A percentile compares a stretch with the other conserved stretches of the same genome.
Conservation (phyloP, 2,888 invertebrate species). For the Teleogryllus oceanicus region DNA sequence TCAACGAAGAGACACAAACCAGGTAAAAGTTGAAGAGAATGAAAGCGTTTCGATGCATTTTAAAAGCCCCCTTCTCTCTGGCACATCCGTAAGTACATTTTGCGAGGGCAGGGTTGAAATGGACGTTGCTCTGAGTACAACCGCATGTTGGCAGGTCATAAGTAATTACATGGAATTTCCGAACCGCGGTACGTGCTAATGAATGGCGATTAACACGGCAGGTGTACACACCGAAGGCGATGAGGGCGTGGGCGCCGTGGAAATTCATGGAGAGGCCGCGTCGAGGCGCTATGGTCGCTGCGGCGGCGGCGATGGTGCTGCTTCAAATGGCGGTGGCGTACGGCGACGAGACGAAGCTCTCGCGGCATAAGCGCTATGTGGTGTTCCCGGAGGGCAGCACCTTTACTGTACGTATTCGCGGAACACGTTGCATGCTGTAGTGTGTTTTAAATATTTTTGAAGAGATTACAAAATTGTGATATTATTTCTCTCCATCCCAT, state of each 20-base stretch:
- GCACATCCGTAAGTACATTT: too few species aligned
- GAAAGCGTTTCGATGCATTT: too few species aligned
- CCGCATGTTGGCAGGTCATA: not conserved
- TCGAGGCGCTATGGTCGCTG: not conserved
- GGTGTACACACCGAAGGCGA: not conserved
- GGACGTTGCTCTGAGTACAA: not conserved
- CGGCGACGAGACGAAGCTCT: slow-evolving; percentile 48
- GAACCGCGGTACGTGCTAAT: not conserved
- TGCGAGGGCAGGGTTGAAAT: not conserved
- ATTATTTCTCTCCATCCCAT: too few species aligned
- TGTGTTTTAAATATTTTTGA: too few species aligned
- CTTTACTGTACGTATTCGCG: slow-evolving; percentile 54
- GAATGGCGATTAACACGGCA: slow-evolving; percentile 18
- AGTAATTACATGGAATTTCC: slow-evolving; percentile 2
- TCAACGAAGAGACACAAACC: too few species aligned
- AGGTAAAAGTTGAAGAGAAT: too few species aligned
- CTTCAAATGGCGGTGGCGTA: not conserved
- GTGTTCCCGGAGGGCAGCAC: slow-evolving; percentile 69
- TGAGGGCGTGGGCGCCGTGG: not conserved
- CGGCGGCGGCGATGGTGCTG: not conserved
- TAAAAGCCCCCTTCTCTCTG: too few species aligned
- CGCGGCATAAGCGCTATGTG: slow-evolving; percentile 60
- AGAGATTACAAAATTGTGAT: too few species aligned
- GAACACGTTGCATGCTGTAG: too few species aligned
- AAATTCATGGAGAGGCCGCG: not conserved